Base-by-base conservation (phyloP, 92 coral and sea anemone genomes). In the Palythoa caribaeorum region DNA sequence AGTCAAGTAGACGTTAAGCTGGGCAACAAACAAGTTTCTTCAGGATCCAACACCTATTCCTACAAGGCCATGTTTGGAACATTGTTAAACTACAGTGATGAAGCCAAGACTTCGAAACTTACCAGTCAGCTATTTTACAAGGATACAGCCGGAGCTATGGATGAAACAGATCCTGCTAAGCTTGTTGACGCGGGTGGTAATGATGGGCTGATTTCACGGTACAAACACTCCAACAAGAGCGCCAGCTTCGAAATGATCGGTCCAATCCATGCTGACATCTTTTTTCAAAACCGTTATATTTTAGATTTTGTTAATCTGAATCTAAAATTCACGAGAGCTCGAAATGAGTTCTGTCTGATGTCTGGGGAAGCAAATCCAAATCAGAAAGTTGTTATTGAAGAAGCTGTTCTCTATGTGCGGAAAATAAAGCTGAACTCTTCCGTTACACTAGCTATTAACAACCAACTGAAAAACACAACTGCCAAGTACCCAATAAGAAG, bases 341-440 rank as follows among this genome's bases (percentile, higher is more conserved):
- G 91, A 78, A 85, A 85, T 28, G 87, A 76, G 63, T 93, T 93
- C 76, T 93, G 96, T 63, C 60, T 91, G 80, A 84, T 88, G 8
- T 93, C 94, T 36, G 87, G 90, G 47, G 88, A 57, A 72, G 36
- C 92, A 1, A 76, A 79, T 14, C 84, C 92, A n/a, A 81, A 78
- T 37, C 90, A 88, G 36, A 91, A 93, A 73, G 86, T 93, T 9
- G 84, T 88, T 47, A 79, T 91, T 54, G 93, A 89, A 76, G 92
- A 93, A 87, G 91, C 90, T 38, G 70, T 88, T 35, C 63, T 93
- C 71, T 90, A 86, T 17, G 88, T 91, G 44, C 91, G 90, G 10
- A 90, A 90, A 79, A 88, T 89, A n/a, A 92, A 92, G 80, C 88
- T 92, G 40, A 83, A 86, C 51, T 86, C 92, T 14, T 91, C 89